Evolutionary conservation across 2,888 invertebrate species (phyloP), one percentile per base, ranked within the genome.

Genomic region (Latrodectus elegans): DNA sequence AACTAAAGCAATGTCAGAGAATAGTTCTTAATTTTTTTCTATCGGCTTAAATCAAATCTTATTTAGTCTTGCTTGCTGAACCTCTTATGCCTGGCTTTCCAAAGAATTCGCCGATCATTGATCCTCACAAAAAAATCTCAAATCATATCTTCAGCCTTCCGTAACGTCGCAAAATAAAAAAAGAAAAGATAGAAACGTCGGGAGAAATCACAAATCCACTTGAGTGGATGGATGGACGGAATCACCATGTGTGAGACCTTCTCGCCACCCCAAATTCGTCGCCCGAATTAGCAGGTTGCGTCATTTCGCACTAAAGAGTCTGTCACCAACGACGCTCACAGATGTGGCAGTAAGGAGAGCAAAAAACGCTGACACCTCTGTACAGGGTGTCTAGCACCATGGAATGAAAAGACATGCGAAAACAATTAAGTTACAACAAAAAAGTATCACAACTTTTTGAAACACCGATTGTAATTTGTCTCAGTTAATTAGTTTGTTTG

Each of bases 261-360:
- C 53, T 8, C 60, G 15, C 67, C 15, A n/a, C 53, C 71, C 51
- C 65, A 65, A 67, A 65, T 26, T 70, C 78, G 55, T 74, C 38
- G 68, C 84, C 78, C 73, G 52, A 84, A 84, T 84, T 78, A 78
- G 78, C 65, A 10, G 52, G 73, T 78, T 72, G 77, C 77, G 77
- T 77, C 84, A 84, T 67, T n/a, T 65, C 51, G 38, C 52, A 53
- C 77, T 78, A 67, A 78, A 83, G 77, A 78, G 84, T 78, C 84
- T 78, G 84, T 84, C 84, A 78, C 71, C 78, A 67, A 38, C 65
- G 72, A 52, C 60, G n/a, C 60, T 60, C 60, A 11, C 72, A 72
- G 53, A 67, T 78, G 77, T 51, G 72, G 15, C 38, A 12, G 72
- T 15, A 15, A 51, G 51, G 15, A n/a, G 8, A 73, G 73, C n/a